phyloP scores from a whole-genome alignment of 2,797 vertebrate species.

The Brachyrhaphis roseni region DNA sequence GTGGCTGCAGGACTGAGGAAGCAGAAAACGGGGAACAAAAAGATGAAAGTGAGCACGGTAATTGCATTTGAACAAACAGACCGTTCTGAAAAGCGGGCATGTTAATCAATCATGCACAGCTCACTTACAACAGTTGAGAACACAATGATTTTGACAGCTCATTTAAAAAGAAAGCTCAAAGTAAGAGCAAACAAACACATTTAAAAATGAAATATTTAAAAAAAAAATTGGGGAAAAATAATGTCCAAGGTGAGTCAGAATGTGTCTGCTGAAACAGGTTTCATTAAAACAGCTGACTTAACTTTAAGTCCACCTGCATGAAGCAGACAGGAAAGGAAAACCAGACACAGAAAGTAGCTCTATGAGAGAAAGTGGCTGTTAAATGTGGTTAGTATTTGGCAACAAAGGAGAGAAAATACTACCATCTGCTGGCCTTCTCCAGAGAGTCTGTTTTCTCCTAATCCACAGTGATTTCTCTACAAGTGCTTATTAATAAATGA shows the following conservation, averaged over 20 bases:
- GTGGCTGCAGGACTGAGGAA: neutral
- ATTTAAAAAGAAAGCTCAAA: neutral
- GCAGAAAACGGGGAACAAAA: neutral
- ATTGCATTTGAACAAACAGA: neutral
- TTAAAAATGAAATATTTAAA: neutral
- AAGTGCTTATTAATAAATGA: neutral
- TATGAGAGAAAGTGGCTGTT: neutral
- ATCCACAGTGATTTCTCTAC: neutral
- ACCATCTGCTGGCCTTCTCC: conserved; percentile 70
- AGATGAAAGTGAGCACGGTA: neutral
- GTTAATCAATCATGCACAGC: neutral
- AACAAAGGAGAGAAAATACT: conserved; percentile 59
- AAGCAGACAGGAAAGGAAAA: neutral
- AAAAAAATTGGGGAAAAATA: neutral
- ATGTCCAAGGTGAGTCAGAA: neutral
- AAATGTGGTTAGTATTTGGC: neutral
- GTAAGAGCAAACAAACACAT: neutral
- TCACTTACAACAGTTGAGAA: neutral
- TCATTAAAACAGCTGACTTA: neutral
- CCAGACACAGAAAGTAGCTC: neutral
- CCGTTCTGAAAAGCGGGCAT: neutral
- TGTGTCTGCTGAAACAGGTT: neutral
- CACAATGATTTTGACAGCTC: neutral
- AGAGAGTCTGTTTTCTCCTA: conserved; percentile 6
- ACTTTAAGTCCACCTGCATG: conserved; percentile 13